Evolutionary conservation across 1,140 invertebrate species (phyloP).

Genomic region (Dendrolimus punctatus): DNA sequence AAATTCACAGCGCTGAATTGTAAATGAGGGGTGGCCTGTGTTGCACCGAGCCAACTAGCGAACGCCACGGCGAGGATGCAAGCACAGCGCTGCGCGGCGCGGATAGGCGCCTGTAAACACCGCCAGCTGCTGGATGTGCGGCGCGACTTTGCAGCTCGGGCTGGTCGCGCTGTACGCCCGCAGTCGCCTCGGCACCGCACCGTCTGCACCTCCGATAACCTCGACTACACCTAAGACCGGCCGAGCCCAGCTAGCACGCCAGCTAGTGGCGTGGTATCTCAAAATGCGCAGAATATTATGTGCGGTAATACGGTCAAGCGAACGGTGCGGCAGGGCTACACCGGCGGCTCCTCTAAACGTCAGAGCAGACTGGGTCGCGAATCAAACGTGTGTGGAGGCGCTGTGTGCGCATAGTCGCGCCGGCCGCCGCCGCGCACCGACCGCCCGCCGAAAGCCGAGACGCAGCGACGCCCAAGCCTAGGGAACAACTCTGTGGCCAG

Average conservation of each 20-base stretch:
- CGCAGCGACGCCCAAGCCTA: slow-evolving; percentile 67
- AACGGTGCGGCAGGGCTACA: slow-evolving; percentile 39
- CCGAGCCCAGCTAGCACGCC: slow-evolving; percentile 11
- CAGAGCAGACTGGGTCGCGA: slow-evolving; percentile 64
- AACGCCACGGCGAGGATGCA: slow-evolving; percentile 16
- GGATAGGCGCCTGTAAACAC: slow-evolving; percentile 11
- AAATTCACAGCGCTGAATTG: slow-evolving; percentile 62
- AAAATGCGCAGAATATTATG: slow-evolving; percentile 47
- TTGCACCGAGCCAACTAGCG: slow-evolving; percentile 44
- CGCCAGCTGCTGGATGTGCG: slow-evolving; percentile 24
- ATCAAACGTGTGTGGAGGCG: slow-evolving; percentile 61
- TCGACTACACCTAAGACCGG: slow-evolving; percentile 16
- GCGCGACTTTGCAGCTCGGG: slow-evolving; percentile 21
- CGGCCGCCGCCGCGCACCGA: slow-evolving; percentile 42
- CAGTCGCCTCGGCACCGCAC: slow-evolving; percentile 24
- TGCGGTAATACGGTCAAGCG: slow-evolving; percentile 31
- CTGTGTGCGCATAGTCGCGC: slow-evolving; percentile 45
- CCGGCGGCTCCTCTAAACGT: slow-evolving; percentile 59
- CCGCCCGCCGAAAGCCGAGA: slow-evolving; percentile 59
- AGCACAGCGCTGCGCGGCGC: slow-evolving; percentile 18
- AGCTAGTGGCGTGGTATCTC: slow-evolving; percentile 20
- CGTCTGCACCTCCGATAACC: slow-evolving; percentile 15
- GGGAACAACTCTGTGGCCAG: slow-evolving; percentile 44
- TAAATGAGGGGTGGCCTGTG: slow-evolving; percentile 48
- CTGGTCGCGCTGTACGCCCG: slow-evolving; percentile 22